phyloP scores from a whole-genome alignment of 2,888 invertebrate genomes.

The Acanthosoma haemorrhoidale region DNA sequence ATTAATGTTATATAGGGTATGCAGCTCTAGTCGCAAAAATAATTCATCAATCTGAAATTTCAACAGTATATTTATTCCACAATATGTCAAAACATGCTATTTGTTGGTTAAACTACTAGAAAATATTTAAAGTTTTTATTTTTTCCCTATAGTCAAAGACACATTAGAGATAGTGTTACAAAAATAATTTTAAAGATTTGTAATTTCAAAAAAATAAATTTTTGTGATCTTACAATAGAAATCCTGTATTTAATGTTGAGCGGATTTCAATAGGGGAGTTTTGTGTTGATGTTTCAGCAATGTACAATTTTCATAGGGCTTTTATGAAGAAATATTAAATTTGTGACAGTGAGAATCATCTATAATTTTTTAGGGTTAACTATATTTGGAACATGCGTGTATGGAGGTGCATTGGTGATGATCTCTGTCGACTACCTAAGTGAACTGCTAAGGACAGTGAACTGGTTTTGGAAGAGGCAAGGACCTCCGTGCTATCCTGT shows the following conservation, averaged over 20 bases:
- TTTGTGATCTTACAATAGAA: too few relatives aligned
- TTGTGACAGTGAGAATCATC: too few relatives aligned
- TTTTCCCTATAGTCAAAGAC: background rate
- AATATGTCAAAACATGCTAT: background rate
- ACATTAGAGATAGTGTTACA: background rate
- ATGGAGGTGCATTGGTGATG: constrained; percentile 67
- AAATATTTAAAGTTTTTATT: background rate
- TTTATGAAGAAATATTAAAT: too few relatives aligned
- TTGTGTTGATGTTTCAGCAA: too few relatives aligned
- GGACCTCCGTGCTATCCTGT: constrained; percentile 60
- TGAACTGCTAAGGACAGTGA: constrained; percentile 63
- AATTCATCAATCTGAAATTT: too few relatives aligned
- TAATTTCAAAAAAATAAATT: background rate
- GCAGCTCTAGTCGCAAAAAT: too few relatives aligned
- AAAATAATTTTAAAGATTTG: background rate
- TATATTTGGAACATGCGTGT: constrained; percentile 67
- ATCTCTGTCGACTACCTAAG: constrained; percentile 69
- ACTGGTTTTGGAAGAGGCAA: constrained; percentile 51
- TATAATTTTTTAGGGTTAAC: constrained; percentile 54
- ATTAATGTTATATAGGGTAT: too few relatives aligned
- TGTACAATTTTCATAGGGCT: too few relatives aligned
- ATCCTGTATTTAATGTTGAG: too few relatives aligned
- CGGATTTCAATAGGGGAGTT: too few relatives aligned
- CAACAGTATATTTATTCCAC: too few relatives aligned
- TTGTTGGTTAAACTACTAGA: background rate